These are phyloP conservation scores for Ophion costatus DNA, from an alignment of 2,888 invertebrate species.

Conservation along the genomic window DNA sequence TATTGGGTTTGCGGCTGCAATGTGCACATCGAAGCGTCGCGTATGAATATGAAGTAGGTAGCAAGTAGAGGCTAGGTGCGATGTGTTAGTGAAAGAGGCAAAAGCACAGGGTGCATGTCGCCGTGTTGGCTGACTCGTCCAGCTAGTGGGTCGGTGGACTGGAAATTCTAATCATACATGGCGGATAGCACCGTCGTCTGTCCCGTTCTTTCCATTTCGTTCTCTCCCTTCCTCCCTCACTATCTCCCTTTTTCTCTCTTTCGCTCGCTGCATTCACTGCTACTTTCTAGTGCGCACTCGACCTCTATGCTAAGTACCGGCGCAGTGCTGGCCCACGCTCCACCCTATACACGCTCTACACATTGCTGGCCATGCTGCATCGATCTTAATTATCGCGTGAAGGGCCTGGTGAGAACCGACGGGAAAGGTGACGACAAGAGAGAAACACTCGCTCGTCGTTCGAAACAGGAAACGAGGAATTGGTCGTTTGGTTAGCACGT, in stretches of 20 bases:
- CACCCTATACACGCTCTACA: constrained; percentile 20
- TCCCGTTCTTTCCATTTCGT: not conserved
- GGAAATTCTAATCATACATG: constrained; percentile 65
- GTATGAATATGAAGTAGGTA: constrained; percentile 59
- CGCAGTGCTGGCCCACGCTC: constrained; percentile 56
- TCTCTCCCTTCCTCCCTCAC: not conserved
- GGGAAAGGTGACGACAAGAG: constrained; percentile 31
- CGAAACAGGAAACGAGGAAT: constrained; percentile 21
- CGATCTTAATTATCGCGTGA: constrained; percentile 74
- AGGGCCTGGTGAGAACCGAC: constrained; percentile 65
- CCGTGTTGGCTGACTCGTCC: constrained; percentile 35
- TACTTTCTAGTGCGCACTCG: constrained; percentile 72
- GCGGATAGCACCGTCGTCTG: constrained; percentile 55
- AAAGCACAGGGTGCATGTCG: constrained; percentile 53
- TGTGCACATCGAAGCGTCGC: constrained; percentile 56
- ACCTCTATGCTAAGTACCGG: constrained; percentile 72
- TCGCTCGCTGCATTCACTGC: constrained; percentile 53
- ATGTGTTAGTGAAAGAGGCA: constrained; percentile 39
- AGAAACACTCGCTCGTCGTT: constrained; percentile 26
- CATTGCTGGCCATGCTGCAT: constrained; percentile 60
- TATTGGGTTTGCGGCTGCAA: constrained; percentile 10
- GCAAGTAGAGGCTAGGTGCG: constrained; percentile 25
- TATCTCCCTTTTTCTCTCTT: constrained; percentile 4
- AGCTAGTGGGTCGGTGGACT: constrained; percentile 54
- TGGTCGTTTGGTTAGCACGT: constrained; percentile 9